A percentile compares a stretch with the other conserved stretches of the same genome.
These are phyloP conservation scores for Luperina testacea DNA, from an alignment of 2,888 invertebrate species.

Conservation along the genomic window DNA sequence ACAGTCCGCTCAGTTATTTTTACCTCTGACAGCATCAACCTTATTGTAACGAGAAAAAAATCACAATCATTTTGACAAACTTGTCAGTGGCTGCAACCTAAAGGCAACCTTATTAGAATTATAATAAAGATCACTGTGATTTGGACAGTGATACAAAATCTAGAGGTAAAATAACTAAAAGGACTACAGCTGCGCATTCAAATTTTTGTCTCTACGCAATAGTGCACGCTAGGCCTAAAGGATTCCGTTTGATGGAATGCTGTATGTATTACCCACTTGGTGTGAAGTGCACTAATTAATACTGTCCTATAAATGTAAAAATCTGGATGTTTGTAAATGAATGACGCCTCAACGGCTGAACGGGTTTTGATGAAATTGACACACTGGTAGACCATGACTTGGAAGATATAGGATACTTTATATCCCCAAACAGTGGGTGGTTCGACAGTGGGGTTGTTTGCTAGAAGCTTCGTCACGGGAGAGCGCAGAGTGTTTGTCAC, in stretches of 20 bases:
- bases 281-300: neutral
- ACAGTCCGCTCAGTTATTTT: too few relatives aligned
- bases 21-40: too few relatives aligned
- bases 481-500: too few relatives aligned
- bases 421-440: neutral
- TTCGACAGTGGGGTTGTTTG: too few relatives aligned
- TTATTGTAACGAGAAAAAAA: too few relatives aligned
- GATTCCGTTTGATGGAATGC: slow-evolving; percentile 25
- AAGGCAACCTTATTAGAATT: neutral
- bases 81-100: neutral
- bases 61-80: neutral
- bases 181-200: neutral
- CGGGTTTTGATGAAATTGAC: neutral
- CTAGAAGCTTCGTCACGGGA: too few relatives aligned
- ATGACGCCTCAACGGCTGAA: neutral
- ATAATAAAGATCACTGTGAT: neutral
- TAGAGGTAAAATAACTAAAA: neutral
- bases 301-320: neutral
- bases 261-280: neutral
- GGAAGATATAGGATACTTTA: neutral
- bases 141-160: neutral
- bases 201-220: neutral
- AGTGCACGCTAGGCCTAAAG: slow-evolving; percentile 11
- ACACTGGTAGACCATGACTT: neutral
- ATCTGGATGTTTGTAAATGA: neutral